These are phyloP conservation scores for Petroica traversi DNA, from an alignment of 2,113 vertebrate species.

Conservation along the genomic window DNA sequence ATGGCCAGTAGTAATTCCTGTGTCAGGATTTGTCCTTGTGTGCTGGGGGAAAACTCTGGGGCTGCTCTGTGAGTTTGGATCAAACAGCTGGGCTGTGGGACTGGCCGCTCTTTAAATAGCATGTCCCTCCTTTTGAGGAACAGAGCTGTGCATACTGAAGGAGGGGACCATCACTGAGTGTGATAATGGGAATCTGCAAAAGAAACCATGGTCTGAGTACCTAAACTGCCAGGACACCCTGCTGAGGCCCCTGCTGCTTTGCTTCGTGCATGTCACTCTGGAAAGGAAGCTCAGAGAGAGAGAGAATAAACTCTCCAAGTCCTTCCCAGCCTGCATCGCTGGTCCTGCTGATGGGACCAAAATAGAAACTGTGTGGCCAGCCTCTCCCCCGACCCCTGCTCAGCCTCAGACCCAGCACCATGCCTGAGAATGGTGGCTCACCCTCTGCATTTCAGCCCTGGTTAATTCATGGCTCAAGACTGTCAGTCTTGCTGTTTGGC, in stretches of 20 bases:
- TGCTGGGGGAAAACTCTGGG: background rate
- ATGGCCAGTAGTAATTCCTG: accelerated
- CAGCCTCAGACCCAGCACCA: background rate
- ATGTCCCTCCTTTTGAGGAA: accelerated
- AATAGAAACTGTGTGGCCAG: constrained; percentile 9
- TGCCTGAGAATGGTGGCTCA: background rate
- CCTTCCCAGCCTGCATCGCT: background rate
- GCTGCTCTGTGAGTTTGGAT: background rate
- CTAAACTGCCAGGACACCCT: background rate
- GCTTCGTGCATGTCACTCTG: background rate
- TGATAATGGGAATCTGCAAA: background rate
- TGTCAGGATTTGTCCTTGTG: accelerated
- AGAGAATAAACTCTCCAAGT: background rate
- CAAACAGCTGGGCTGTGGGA: background rate
- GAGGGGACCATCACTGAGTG: background rate
- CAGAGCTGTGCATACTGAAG: background rate
- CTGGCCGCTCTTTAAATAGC: background rate
- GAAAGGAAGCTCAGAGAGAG: background rate
- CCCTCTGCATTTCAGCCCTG: background rate
- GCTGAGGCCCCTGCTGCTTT: background rate
- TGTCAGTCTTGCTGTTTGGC: background rate
- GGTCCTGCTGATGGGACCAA: background rate
- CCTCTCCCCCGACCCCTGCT: background rate
- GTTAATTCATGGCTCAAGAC: background rate
- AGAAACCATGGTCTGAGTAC: background rate